Evolutionary conservation across 30 jellyfish, hydroid and myxozoan genomes (phyloP).

Genomic region (Nemopilema nomurai): DNA sequence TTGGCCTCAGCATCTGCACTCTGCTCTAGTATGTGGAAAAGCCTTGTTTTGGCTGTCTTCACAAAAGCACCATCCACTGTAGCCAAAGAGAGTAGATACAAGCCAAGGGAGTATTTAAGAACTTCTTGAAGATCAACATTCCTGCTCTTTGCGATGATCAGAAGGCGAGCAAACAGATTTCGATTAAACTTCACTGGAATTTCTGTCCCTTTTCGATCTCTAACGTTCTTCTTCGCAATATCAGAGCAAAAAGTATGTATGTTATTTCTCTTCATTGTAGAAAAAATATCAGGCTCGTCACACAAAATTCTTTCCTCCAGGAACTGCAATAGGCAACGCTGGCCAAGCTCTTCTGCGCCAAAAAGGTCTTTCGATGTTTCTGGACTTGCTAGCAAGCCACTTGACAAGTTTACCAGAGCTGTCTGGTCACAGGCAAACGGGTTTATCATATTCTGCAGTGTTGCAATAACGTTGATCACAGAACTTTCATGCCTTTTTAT

Average conservation of each 20-base stretch:
- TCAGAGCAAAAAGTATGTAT: slow-evolving; percentile 32
- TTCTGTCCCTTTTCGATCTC: slow-evolving; percentile 39
- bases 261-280: slow-evolving; percentile 48
- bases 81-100: slow-evolving; percentile 43
- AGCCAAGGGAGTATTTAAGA: slow-evolving; percentile 39
- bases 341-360: neutral
- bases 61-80: slow-evolving; percentile 38
- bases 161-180: slow-evolving; percentile 36
- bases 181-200: slow-evolving; percentile 42
- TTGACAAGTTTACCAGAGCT: neutral
- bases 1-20: slow-evolving; percentile 18
- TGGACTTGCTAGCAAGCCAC: neutral
- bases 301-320: too few species aligned
- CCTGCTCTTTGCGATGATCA: slow-evolving; percentile 48
- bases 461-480: too few species aligned
- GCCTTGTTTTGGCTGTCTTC: slow-evolving; percentile 39
- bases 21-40: slow-evolving; percentile 33
- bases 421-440: neutral
- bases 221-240: slow-evolving; percentile 19
- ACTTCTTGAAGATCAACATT: slow-evolving; percentile 46
- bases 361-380: neutral
- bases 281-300: slow-evolving; percentile 35
- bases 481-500: too few species aligned
- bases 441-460: too few species aligned
- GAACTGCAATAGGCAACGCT: neutral